A percentile compares a stretch with the other conserved stretches of the same genome.
phyloP scores from a whole-genome alignment of 1,140 invertebrate genomes.

The Neuroterus valhalla region DNA sequence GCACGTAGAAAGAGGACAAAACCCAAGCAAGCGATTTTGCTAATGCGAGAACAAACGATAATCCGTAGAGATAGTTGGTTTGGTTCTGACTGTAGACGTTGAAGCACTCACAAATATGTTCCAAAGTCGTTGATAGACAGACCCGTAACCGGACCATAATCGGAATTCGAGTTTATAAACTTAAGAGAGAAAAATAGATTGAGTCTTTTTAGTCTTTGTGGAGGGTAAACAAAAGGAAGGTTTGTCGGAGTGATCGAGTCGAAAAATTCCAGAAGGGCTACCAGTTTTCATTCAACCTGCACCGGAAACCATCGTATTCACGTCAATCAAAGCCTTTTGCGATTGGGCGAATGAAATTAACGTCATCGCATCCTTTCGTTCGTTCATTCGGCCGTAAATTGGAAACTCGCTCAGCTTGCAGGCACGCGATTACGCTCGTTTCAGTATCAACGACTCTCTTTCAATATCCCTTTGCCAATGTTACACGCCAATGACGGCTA shows the following conservation, averaged over 20 bases:
- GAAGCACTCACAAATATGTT: too few relatives aligned
- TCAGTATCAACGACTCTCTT: slow-evolving; percentile 25
- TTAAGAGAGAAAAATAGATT: background rate
- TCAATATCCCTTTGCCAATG: background rate
- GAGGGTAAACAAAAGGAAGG: slow-evolving; percentile 8
- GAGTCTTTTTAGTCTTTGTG: background rate
- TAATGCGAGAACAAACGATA: too few relatives aligned
- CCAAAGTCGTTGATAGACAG: too few relatives aligned
- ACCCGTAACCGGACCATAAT: too few relatives aligned
- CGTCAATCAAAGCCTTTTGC: slow-evolving; percentile 28
- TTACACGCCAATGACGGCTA: background rate
- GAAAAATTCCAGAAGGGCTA: slow-evolving; percentile 14
- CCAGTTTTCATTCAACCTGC: background rate
- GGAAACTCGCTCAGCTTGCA: slow-evolving; percentile 21
- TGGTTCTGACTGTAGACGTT: too few relatives aligned
- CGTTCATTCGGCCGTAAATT: slow-evolving; percentile 15
- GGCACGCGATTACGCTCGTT: slow-evolving; percentile 26
- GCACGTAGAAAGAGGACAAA: too few relatives aligned
- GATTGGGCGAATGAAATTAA: slow-evolving; percentile 18
- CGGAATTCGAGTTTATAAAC: too few relatives aligned
- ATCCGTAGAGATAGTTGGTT: too few relatives aligned
- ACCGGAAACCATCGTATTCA: slow-evolving; percentile 29
- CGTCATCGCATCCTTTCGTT: slow-evolving; percentile 27
- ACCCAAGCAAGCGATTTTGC: too few relatives aligned
- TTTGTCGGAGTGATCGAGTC: background rate